Evolutionary conservation across 2,797 vertebrate genomes (phyloP), one percentile per base, ranked within the genome.

Genomic region (Apodemus agrarius): DNA sequence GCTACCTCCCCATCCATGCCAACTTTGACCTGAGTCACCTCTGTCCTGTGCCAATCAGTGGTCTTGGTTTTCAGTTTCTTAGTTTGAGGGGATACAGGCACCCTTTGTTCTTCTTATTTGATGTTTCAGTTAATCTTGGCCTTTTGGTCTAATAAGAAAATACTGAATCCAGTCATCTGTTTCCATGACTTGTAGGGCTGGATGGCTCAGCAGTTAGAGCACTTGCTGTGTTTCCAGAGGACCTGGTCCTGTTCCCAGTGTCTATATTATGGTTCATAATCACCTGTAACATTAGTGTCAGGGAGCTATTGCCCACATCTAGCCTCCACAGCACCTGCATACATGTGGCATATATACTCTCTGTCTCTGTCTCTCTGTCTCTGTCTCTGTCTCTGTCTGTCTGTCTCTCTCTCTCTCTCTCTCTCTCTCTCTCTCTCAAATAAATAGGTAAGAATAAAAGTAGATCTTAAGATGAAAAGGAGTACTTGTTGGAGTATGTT

Each of bases 21-120:
- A 34, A 40, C 40, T 67, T 22, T 85, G 40, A 52, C 65, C 34
- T 31, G 12, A 40, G 9, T 29, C 82, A 3, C 1, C 11, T 52
- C 21, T 49, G n/a, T 43, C 91, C 37, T 14, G 34, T 6, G 7
- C 59, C 8, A 0, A 0, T 81, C 0, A 8, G 65, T 0, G 3
- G 6, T 22, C 29, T 6, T 24, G 29, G 54, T 67, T 91, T 74
- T 72, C 40, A 63, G 37, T 3, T 59, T 61, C 46, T 49, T 91
- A 19, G 16, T 21, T 29, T 34, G 22, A 26, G 26, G 31, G 19
- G 22, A 46, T 24, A 21, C 10, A 8, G 34, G 34, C 7, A 11
- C 67, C 59, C 10, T 54, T n/a, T 49, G 43, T 54, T 46, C 46
- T 80, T 19, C 21, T 49, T 46, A 31, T 11, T 57, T 57, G 69